Evolutionary conservation across 2,113 vertebrate genomes (phyloP).

Genomic region (Thermophis baileyi): DNA sequence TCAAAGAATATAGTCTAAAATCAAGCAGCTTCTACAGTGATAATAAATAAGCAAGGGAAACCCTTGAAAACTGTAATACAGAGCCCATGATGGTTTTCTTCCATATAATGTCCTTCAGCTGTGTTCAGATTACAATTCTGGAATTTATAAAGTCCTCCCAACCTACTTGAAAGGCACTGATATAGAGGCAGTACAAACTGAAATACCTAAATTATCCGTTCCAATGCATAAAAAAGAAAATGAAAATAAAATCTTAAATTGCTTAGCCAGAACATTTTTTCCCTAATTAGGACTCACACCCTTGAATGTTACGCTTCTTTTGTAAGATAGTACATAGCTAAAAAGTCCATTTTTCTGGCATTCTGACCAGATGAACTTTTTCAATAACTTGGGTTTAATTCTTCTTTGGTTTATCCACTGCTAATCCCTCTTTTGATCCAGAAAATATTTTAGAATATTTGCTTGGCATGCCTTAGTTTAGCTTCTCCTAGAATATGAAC

Average conservation of each 20-base stretch:
- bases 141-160: background rate
- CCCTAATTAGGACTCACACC: background rate
- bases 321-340: background rate
- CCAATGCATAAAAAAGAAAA: background rate
- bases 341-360: background rate
- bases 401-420: background rate
- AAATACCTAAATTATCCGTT: background rate
- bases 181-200: background rate
- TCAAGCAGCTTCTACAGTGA: background rate
- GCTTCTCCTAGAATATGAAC: background rate
- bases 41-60: background rate
- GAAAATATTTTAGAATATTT: background rate
- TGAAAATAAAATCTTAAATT: background rate
- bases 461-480: background rate
- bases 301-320: background rate
- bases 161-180: background rate
- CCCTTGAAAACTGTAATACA: background rate
- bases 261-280: background rate
- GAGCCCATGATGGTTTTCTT: background rate
- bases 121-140: background rate
- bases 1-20: background rate
- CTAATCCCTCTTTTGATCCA: background rate
- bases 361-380: background rate
- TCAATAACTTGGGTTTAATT: background rate
- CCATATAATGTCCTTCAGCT: background rate